A percentile compares a stretch with the other conserved stretches of the same genome.
phyloP scores from a whole-genome alignment of 2,888 invertebrate species.

The Drosophila birchii region DNA sequence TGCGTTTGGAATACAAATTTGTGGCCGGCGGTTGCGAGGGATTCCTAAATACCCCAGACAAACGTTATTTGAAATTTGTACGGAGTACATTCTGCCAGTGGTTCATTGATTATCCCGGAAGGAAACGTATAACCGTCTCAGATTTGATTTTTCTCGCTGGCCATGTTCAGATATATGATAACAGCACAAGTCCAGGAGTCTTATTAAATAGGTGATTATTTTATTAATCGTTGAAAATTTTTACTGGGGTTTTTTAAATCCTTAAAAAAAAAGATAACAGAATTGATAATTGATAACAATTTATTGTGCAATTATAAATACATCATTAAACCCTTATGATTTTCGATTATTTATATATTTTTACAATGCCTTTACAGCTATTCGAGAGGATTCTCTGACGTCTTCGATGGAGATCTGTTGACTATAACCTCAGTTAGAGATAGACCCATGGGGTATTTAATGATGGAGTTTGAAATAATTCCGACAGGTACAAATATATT shows the following conservation, averaged over 20 bases:
- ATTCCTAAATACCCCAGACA: constrained; percentile 83
- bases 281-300: too few relatives aligned
- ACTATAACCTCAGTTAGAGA: constrained; percentile 23
- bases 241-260: neutral
- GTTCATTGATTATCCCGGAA: constrained; percentile 89
- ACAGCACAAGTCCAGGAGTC: constrained; percentile 45
- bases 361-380: neutral
- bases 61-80: constrained; percentile 88
- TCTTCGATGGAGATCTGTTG: constrained; percentile 43
- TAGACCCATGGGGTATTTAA: accelerated
- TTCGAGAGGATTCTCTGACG: neutral
- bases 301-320: too few relatives aligned
- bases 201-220: constrained; percentile 27
- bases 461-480: neutral
- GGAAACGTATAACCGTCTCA: constrained; percentile 84
- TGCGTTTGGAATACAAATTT: constrained; percentile 90
- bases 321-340: too few relatives aligned
- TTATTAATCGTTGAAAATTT: too few relatives aligned
- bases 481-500: constrained; percentile 3
- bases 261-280: neutral
- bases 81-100: constrained; percentile 87
- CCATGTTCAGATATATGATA: constrained; percentile 49
- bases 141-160: accelerated
- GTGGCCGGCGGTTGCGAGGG: constrained; percentile 89
- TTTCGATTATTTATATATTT: neutral